Evolutionary conservation across 2,113 vertebrate genomes (phyloP).

Genomic region (Mormyrus iriodes): DNA sequence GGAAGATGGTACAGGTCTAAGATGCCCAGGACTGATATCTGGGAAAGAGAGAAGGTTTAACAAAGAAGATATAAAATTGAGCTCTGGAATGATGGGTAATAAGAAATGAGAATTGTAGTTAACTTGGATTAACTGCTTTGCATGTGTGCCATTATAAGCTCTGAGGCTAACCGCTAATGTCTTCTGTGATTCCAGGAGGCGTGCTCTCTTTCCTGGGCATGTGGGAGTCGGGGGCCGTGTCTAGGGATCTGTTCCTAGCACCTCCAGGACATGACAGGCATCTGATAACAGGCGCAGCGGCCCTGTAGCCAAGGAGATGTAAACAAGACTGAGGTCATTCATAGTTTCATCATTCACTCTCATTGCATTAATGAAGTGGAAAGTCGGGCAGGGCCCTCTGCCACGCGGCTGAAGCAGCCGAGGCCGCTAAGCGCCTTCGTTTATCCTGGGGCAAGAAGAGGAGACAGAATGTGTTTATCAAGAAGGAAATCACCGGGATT

Average conservation of each 20-base stretch:
- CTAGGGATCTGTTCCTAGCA: background rate
- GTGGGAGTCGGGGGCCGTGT: background rate
- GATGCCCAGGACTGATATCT: background rate
- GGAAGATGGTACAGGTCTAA: background rate
- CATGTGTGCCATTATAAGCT: background rate
- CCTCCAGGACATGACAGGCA: background rate
- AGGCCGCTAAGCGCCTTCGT: background rate
- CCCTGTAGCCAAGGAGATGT: background rate
- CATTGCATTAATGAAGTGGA: background rate
- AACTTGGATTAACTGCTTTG: background rate
- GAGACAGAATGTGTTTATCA: conserved; percentile 2
- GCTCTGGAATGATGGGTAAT: background rate
- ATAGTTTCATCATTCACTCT: background rate
- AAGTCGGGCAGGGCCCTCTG: background rate
- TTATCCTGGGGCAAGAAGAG: background rate
- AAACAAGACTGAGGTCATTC: background rate
- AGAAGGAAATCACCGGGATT: background rate
- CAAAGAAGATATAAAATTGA: background rate
- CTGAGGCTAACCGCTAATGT: background rate
- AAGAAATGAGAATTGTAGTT: background rate
- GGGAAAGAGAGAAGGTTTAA: background rate
- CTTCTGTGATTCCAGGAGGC: background rate
- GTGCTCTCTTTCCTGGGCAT: background rate
- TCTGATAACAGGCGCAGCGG: background rate
- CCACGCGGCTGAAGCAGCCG: background rate